These are phyloP conservation scores for Apis florea DNA, from an alignment of 1,140 invertebrate species.

Conservation along the genomic window DNA sequence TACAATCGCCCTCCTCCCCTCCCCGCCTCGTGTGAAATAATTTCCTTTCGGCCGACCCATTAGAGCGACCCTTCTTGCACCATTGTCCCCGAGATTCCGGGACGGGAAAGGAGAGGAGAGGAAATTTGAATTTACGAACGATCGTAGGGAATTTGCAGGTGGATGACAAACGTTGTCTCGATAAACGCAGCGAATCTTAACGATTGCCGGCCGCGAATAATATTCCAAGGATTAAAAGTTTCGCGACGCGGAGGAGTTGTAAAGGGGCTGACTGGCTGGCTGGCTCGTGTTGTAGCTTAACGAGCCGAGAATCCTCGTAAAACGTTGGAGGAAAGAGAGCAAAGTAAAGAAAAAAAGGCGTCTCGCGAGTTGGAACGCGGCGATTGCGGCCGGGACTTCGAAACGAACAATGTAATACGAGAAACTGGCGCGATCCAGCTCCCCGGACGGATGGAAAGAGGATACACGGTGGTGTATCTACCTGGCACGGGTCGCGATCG, in stretches of 20 bases:
- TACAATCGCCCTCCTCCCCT: neutral
- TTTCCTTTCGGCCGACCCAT: neutral
- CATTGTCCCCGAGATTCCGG: too few relatives aligned
- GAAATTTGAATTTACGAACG: neutral
- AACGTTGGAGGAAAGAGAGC: slow-evolving; percentile 31
- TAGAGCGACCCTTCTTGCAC: too few relatives aligned
- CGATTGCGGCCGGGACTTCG: neutral
- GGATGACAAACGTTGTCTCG: too few relatives aligned
- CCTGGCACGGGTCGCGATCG: neutral
- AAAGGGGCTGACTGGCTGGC: slow-evolving; percentile 46
- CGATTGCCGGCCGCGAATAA: slow-evolving; percentile 63
- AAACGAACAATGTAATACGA: neutral
- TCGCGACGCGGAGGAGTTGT: slow-evolving; percentile 47
- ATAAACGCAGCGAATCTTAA: slow-evolving; percentile 64
- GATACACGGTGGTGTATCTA: neutral
- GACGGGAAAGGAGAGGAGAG: too few relatives aligned
- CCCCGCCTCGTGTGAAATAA: neutral
- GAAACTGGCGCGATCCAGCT: neutral
- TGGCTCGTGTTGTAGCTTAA: slow-evolving; percentile 57
- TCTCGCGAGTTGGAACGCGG: too few relatives aligned
- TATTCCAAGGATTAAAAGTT: slow-evolving; percentile 68
- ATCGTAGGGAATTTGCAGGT: too few relatives aligned
- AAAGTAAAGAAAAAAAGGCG: slow-evolving; percentile 15
- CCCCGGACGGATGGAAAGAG: neutral
- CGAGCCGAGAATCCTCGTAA: slow-evolving; percentile 35